Conservation (phyloP, 1,140 invertebrate species). For the Ceratosolen solmsi region DNA sequence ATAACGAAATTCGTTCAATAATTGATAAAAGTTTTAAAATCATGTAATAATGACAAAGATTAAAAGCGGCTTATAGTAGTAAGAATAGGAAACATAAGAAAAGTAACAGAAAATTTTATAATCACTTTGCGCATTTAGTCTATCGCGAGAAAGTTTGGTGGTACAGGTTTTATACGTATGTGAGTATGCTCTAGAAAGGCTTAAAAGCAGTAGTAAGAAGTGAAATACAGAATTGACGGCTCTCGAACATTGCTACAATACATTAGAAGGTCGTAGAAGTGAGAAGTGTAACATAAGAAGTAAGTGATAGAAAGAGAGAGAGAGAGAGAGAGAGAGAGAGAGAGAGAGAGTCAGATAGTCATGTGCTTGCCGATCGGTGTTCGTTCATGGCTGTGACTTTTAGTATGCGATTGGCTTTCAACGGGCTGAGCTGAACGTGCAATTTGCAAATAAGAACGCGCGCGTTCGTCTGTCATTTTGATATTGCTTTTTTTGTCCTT, state of each 20-base stretch:
- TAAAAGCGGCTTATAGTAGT: not conserved
- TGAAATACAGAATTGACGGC: not conserved
- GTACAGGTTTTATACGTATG: not conserved
- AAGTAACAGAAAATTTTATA: not conserved
- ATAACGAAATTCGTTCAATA: not conserved
- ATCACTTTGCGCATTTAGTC: not conserved
- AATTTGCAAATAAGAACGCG: not conserved
- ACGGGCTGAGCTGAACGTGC: constrained; percentile 24
- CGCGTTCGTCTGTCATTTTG: not conserved
- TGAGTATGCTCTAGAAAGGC: constrained; percentile 16
- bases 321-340: constrained; percentile 1
- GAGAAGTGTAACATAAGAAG: not conserved
- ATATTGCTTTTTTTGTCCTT: not conserved
- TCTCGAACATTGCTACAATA: not conserved
- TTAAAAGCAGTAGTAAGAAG: not conserved
- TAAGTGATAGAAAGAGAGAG: not conserved
- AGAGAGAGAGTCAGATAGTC: constrained; percentile 3
- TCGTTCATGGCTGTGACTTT: constrained; percentile 19
- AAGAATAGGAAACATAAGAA: not conserved
- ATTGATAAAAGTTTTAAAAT: not conserved
- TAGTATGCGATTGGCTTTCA: constrained; percentile 37
- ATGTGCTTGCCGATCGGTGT: constrained; percentile 15
- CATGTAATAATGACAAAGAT: not conserved
- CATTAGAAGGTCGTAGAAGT: not conserved
- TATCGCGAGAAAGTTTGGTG: constrained; percentile 12